Percentiles rank a stretch among this genome's conserved stretches.
Evolutionary conservation across 2,113 vertebrate species (phyloP).

Genomic region (Clarias magur): DNA sequence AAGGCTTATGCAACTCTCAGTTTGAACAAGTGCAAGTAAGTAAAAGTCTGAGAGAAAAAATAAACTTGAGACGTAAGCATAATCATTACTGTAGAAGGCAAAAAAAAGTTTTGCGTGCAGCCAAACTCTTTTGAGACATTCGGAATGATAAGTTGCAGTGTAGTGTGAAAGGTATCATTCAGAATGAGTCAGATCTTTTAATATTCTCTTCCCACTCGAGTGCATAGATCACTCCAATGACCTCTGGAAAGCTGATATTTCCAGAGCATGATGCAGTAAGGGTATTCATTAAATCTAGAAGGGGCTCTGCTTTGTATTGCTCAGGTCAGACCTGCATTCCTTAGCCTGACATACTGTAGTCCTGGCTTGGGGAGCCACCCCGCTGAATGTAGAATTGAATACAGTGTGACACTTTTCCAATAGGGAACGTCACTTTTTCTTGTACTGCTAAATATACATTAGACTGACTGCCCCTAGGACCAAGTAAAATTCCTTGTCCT

Average conservation of each 20-base stretch:
- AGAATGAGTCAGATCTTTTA: background rate
- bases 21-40: background rate
- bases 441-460: conserved; percentile 71
- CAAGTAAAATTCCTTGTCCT: conserved; percentile 48
- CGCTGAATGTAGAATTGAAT: conserved; percentile 63
- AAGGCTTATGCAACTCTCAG: background rate
- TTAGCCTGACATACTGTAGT: conserved; percentile 46
- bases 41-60: background rate
- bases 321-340: conserved; percentile 57
- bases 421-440: conserved; percentile 72
- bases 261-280: conserved; percentile 63
- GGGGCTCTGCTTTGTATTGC: conserved; percentile 49
- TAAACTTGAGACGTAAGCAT: background rate
- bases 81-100: background rate
- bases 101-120: background rate
- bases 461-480: conserved; percentile 58
- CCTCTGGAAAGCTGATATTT: conserved; percentile 45
- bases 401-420: conserved; percentile 70
- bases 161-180: background rate
- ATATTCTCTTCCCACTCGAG: background rate
- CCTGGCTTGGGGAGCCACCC: conserved; percentile 58
- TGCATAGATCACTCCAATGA: conserved; percentile 42
- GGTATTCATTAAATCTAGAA: conserved; percentile 57
- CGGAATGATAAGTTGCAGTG: background rate
- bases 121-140: background rate